phyloP scores from a whole-genome alignment of 2,797 vertebrate species.

The Epinephelus malabaricus region DNA sequence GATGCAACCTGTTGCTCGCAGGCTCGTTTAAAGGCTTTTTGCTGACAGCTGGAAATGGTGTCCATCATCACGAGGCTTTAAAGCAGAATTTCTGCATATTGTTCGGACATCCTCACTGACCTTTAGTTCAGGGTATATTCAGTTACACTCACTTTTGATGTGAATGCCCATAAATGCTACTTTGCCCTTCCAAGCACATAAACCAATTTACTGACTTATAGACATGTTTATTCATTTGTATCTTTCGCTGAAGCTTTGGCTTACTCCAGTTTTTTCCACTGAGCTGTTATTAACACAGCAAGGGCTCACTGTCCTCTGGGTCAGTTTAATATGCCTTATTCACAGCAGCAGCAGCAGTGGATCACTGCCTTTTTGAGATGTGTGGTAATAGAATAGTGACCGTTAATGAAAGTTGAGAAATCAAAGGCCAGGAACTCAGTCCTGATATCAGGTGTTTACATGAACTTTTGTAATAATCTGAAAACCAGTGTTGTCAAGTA shows the following conservation, averaged over 20 bases:
- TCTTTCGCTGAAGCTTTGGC: slow-evolving; percentile 36
- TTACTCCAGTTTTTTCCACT: slow-evolving; percentile 15
- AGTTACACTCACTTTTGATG: slow-evolving; percentile 43
- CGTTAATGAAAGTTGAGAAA: slow-evolving; percentile 41
- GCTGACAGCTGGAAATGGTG: slow-evolving; percentile 31
- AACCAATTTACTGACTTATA: slow-evolving; percentile 62
- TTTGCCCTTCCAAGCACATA: slow-evolving; percentile 45
- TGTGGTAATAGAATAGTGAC: slow-evolving; percentile 39
- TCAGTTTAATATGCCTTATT: slow-evolving; percentile 52
- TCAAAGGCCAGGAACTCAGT: not conserved
- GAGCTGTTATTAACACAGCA: slow-evolving; percentile 51
- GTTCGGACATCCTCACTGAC: slow-evolving; percentile 49
- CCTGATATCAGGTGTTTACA: slow-evolving; percentile 1
- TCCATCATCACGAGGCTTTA: slow-evolving; percentile 42
- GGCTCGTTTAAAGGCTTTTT: slow-evolving; percentile 58
- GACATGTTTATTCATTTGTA: slow-evolving; percentile 58
- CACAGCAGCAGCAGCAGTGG: slow-evolving; percentile 34
- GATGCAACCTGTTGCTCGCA: slow-evolving; percentile 76
- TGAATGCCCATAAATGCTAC: slow-evolving; percentile 45
- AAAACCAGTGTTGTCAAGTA: not conserved
- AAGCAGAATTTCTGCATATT: slow-evolving; percentile 46
- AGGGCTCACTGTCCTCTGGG: slow-evolving; percentile 52
- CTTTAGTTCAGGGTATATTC: slow-evolving; percentile 41
- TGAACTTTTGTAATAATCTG: slow-evolving; percentile 13
- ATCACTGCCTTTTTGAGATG: slow-evolving; percentile 46